phyloP scores from a whole-genome alignment of 1,140 invertebrate species.

The Trichonephila inaurata region DNA sequence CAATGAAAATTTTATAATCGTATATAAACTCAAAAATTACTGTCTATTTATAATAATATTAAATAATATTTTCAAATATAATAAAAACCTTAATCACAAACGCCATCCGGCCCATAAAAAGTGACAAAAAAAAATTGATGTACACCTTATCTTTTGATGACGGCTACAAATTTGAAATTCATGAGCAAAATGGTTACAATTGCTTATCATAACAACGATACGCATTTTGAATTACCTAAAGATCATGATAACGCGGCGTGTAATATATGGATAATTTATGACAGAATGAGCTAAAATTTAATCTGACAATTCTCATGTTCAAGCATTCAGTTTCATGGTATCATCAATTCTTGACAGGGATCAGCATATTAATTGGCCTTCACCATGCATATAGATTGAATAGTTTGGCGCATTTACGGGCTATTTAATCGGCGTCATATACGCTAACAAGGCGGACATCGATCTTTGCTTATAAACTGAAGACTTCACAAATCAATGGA shows the following conservation, averaged over 20 bases:
- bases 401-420: not conserved
- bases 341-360: conserved; percentile 21
- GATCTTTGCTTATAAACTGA: not conserved
- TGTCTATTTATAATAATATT: too few species aligned
- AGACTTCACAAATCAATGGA: not conserved
- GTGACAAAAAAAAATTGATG: too few species aligned
- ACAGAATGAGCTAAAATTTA: conserved; percentile 5
- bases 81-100: too few species aligned
- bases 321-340: not conserved
- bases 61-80: too few species aligned
- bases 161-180: too few species aligned
- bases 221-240: conserved; percentile 16
- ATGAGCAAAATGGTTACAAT: not conserved
- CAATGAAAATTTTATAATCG: too few species aligned
- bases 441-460: not conserved
- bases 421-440: not conserved
- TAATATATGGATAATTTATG: not conserved
- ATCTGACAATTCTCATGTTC: not conserved
- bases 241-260: not conserved
- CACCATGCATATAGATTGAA: conserved; percentile 21
- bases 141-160: too few species aligned
- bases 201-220: not conserved
- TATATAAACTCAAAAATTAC: too few species aligned
- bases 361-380: conserved; percentile 32
- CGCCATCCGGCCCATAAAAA: accelerated